Percentiles rank a stretch among this genome's conserved stretches.
Conservation (phyloP, 2,797 vertebrate genomes). For the Petrocephalus sullivani region DNA sequence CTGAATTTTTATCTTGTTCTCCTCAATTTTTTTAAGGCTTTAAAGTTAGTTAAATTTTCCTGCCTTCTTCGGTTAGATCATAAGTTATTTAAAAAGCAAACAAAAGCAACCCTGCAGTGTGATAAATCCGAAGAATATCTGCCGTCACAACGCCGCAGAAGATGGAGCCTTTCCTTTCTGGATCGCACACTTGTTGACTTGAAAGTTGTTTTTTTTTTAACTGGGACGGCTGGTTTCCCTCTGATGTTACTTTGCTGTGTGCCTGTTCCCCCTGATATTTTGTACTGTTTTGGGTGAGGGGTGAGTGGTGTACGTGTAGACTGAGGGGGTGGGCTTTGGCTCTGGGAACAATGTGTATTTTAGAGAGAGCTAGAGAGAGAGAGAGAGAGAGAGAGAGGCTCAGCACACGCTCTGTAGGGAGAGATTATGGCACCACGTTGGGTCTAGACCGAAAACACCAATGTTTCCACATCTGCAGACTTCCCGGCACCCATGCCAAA, state of each 20-base stretch:
- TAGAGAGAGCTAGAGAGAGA: background rate
- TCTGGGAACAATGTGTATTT: background rate
- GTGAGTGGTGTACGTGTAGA: slow-evolving; percentile 13
- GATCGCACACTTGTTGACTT: background rate
- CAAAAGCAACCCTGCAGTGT: background rate
- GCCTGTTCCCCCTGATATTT: background rate
- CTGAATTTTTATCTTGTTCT: background rate
- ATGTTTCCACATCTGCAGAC: too few species aligned
- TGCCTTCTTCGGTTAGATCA: background rate
- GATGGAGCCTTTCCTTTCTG: background rate
- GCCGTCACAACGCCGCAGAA: background rate
- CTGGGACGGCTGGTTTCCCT: slow-evolving; percentile 1
- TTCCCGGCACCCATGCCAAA: too few species aligned
- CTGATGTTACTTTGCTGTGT: slow-evolving; percentile 2
- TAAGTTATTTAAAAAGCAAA: background rate
- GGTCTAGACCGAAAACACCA: background rate
- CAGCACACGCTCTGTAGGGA: background rate
- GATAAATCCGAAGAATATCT: background rate
- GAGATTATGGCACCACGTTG: background rate
- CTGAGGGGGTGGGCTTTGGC: slow-evolving; percentile 15
- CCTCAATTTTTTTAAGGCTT: background rate
- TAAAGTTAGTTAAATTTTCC: background rate
- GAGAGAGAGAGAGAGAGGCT: background rate
- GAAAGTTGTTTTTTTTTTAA: slow-evolving; percentile 14
- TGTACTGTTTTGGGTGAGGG: slow-evolving; percentile 17